Conservation (phyloP, 1,140 invertebrate genomes). For the Diabrotica virgifera region DNA sequence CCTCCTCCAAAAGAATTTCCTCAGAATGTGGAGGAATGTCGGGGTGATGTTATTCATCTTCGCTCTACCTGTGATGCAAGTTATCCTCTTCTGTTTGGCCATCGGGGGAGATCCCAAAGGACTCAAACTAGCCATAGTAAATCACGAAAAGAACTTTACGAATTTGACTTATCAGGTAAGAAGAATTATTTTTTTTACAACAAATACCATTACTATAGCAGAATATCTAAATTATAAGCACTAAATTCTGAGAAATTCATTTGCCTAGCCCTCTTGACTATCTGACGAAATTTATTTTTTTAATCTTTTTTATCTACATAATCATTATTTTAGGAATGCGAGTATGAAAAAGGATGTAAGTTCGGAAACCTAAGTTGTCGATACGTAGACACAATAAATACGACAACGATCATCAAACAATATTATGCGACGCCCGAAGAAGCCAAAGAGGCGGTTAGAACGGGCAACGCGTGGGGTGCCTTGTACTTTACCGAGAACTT, state of each 20-base stretch:
- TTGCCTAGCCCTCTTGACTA: too few species aligned
- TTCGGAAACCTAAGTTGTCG: constrained; percentile 70
- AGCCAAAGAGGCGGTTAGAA: constrained; percentile 67
- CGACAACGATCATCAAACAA: constrained; percentile 64
- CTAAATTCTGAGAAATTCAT: too few species aligned
- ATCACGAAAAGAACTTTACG: constrained; percentile 69
- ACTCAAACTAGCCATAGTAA: constrained; percentile 80
- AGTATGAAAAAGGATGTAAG: constrained; percentile 59
- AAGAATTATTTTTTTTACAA: background rate
- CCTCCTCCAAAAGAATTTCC: constrained; percentile 87
- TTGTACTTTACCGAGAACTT: constrained; percentile 82
- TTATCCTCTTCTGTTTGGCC: constrained; percentile 89
- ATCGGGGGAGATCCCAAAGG: constrained; percentile 87
- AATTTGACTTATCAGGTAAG: constrained; percentile 50
- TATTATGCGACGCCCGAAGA: constrained; percentile 66
- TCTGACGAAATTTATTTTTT: background rate
- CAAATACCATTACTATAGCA: background rate
- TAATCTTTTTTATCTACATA: too few species aligned
- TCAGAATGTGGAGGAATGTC: constrained; percentile 87
- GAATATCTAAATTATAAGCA: too few species aligned
- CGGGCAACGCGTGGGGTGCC: constrained; percentile 78
- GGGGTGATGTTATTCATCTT: constrained; percentile 89
- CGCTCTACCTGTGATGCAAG: constrained; percentile 86
- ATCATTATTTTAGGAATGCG: constrained; percentile 43
- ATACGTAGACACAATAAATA: constrained; percentile 67